A percentile compares a stretch with the other conserved stretches of the same genome.
These are phyloP conservation scores for Acropternis orthonyx DNA, from an alignment of 2,797 vertebrate genomes.

Conservation along the genomic window DNA sequence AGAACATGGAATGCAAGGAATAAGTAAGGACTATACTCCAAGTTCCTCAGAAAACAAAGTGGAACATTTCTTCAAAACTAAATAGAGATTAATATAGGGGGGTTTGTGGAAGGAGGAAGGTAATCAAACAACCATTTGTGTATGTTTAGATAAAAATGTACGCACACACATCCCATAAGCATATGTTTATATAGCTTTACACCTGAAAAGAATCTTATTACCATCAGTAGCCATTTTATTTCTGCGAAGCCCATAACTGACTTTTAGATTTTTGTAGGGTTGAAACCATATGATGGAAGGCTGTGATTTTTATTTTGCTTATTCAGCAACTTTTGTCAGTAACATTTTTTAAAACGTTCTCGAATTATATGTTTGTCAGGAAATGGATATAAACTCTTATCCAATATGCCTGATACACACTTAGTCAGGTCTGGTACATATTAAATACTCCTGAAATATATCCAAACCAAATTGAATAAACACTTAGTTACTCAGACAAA, in stretches of 20 bases:
- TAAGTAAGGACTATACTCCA: background rate
- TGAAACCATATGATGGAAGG: background rate
- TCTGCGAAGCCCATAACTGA: background rate
- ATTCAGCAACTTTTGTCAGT: background rate
- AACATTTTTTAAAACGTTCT: background rate
- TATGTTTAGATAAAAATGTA: background rate
- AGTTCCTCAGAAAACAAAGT: background rate
- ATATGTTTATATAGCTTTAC: background rate
- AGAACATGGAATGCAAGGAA: background rate
- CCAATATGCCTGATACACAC: background rate
- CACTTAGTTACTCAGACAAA: slow-evolving; percentile 41
- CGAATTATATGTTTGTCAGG: background rate
- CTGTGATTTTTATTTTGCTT: background rate
- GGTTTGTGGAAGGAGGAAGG: background rate
- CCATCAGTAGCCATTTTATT: background rate
- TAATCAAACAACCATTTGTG: background rate
- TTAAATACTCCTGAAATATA: slow-evolving; percentile 50
- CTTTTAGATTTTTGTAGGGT: background rate
- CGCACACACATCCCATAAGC: background rate
- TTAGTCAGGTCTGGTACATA: slow-evolving; percentile 15
- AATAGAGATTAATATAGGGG: background rate
- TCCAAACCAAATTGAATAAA: slow-evolving; percentile 38
- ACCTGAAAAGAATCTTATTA: background rate
- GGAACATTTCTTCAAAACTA: background rate
- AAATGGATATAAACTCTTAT: background rate